A percentile compares a stretch with the other conserved stretches of the same genome.
Evolutionary conservation across 2,113 vertebrate species (phyloP).

Genomic region (Bubo scandiacus): DNA sequence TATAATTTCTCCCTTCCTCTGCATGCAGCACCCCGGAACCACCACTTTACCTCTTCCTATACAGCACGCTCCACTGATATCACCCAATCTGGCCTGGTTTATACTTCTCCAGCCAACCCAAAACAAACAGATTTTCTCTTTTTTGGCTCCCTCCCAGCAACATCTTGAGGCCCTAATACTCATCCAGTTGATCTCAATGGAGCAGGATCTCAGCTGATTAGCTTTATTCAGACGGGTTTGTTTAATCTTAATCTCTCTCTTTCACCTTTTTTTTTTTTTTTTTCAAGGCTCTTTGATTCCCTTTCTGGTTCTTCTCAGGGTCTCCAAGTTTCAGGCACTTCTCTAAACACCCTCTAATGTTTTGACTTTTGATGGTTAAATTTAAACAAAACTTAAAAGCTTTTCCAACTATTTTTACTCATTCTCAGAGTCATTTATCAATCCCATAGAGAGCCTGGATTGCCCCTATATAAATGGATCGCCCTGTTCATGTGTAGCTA

Average conservation of each 20-base stretch:
- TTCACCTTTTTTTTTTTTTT: neutral
- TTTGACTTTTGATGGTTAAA: slow-evolving; percentile 55
- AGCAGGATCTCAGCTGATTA: slow-evolving; percentile 10
- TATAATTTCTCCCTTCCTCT: neutral
- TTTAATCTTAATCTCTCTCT: neutral
- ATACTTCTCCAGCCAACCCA: neutral
- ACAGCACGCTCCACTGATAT: neutral
- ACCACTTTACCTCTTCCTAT: neutral
- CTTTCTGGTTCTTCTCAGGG: slow-evolving; percentile 53
- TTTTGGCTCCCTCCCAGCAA: neutral
- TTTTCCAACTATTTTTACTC: slow-evolving; percentile 51
- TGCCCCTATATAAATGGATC: neutral
- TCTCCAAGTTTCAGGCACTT: slow-evolving; percentile 47
- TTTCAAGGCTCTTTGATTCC: slow-evolving; percentile 8
- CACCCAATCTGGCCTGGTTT: neutral
- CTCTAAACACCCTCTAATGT: slow-evolving; percentile 61
- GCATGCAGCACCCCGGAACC: neutral
- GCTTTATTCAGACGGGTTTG: neutral
- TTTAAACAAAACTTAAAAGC: slow-evolving; percentile 70
- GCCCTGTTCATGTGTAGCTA: neutral
- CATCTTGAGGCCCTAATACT: neutral
- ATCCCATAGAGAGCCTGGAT: neutral
- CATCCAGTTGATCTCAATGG: neutral
- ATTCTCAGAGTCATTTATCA: slow-evolving; percentile 36
- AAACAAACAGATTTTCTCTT: neutral